These are phyloP conservation scores for Lepeophtheirus salmonis DNA, from an alignment of 1,140 invertebrate genomes.

Conservation along the genomic window DNA sequence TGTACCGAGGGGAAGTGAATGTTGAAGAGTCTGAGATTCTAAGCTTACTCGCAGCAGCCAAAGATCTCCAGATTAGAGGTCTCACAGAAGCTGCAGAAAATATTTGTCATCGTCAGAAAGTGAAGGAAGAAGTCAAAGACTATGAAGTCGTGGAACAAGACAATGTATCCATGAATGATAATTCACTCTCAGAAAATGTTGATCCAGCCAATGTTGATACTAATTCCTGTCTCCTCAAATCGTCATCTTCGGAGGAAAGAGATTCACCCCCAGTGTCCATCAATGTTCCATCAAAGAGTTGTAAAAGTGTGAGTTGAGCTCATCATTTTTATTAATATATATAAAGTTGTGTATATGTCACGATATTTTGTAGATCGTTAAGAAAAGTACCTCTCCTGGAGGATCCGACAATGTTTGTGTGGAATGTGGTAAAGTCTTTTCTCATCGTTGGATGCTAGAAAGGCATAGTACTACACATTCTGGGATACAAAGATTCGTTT, in stretches of 20 bases:
- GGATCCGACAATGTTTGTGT: neutral
- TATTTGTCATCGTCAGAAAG: slow-evolving; percentile 19
- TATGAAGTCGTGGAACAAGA: too few relatives aligned
- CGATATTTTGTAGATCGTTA: neutral
- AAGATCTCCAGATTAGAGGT: slow-evolving; percentile 40
- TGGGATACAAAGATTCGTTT: neutral
- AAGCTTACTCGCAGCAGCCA: slow-evolving; percentile 39
- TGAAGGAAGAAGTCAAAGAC: slow-evolving; percentile 15
- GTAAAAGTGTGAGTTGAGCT: neutral
- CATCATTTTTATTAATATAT: neutral
- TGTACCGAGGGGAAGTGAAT: slow-evolving; percentile 46
- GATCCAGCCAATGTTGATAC: slow-evolving; percentile 16
- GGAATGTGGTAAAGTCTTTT: neutral
- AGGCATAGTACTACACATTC: neutral
- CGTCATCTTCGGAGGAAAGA: slow-evolving; percentile 31
- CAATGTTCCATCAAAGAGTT: slow-evolving; percentile 24
- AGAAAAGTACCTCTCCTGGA: neutral
- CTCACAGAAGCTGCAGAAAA: slow-evolving; percentile 33
- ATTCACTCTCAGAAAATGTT: too few relatives aligned
- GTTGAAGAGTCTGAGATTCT: slow-evolving; percentile 43
- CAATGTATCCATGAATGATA: too few relatives aligned
- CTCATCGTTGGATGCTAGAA: neutral
- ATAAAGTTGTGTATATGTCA: neutral
- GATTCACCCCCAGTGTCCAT: slow-evolving; percentile 32
- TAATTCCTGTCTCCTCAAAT: slow-evolving; percentile 22